phyloP scores from a whole-genome alignment of 2,113 vertebrate genomes.

The Datnioides undecimradiatus region DNA sequence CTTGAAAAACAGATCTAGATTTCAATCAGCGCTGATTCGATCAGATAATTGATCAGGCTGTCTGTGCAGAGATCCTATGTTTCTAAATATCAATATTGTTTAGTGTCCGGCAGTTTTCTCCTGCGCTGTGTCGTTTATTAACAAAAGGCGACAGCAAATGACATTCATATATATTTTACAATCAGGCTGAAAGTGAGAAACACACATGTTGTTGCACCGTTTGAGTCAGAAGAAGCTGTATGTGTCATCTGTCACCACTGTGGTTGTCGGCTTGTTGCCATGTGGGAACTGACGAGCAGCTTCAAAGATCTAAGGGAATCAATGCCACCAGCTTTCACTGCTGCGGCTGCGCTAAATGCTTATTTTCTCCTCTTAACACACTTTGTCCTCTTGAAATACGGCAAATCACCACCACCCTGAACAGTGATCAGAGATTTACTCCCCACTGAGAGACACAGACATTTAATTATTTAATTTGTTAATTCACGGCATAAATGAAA shows the following conservation, averaged over 20 bases:
- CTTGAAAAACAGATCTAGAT: background rate
- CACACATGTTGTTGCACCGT: background rate
- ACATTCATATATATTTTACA: background rate
- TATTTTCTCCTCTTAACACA: too few relatives aligned
- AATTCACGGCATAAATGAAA: background rate
- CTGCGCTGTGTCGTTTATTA: background rate
- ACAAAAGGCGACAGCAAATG: too few relatives aligned
- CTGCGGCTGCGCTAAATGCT: accelerated
- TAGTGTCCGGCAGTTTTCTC: background rate
- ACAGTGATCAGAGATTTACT: background rate
- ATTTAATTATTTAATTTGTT: background rate
- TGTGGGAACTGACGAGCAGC: background rate
- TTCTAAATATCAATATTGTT: background rate
- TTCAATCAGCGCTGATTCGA: background rate
- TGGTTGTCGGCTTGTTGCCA: slow-evolving; percentile 22
- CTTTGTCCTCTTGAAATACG: background rate
- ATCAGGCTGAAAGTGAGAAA: slow-evolving; percentile 24
- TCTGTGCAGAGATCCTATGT: too few relatives aligned
- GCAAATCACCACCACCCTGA: background rate
- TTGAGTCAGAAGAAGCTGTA: slow-evolving; percentile 24
- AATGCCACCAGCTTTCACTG: slow-evolving; percentile 30
- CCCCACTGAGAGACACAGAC: background rate
- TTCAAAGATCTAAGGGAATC: too few relatives aligned
- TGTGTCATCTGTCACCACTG: slow-evolving; percentile 29
- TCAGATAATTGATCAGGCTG: background rate